Conservation (phyloP, 2,113 vertebrate genomes). For the Chroicocephalus ridibundus region DNA sequence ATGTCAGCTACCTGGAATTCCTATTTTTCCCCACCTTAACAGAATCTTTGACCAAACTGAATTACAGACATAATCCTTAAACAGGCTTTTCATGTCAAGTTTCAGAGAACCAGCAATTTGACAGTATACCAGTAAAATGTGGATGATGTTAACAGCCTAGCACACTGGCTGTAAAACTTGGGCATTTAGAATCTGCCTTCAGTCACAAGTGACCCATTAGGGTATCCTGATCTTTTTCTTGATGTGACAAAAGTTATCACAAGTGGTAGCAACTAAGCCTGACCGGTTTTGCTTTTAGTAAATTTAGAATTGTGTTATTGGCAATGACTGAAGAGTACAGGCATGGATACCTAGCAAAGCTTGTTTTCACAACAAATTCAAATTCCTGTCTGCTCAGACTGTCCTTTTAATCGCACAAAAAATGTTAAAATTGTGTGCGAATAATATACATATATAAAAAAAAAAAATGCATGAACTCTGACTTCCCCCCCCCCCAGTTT, state of each 20-base stretch:
- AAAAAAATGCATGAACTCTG: background rate
- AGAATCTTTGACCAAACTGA: background rate
- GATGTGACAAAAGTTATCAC: background rate
- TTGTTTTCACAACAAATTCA: background rate
- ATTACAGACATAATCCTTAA: background rate
- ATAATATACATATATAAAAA: background rate
- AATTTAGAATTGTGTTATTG: background rate
- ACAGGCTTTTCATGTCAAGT: background rate
- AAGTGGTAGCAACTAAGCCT: background rate
- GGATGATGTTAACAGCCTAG: background rate
- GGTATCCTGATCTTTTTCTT: background rate
- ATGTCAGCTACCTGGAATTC: background rate
- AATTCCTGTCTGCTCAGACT: background rate
- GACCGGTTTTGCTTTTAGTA: background rate
- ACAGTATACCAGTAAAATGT: background rate
- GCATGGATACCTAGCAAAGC: background rate
- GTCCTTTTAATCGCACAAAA: background rate
- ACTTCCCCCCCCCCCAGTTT: rapidly evolving
- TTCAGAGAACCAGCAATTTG: background rate
- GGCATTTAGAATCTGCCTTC: background rate
- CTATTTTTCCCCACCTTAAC: background rate
- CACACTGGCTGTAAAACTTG: background rate
- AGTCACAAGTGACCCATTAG: background rate
- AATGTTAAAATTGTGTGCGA: background rate
- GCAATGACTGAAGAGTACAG: background rate